phyloP scores from a whole-genome alignment of 1,140 invertebrate genomes.

The Scaptodrosophila lebanonensis region DNA sequence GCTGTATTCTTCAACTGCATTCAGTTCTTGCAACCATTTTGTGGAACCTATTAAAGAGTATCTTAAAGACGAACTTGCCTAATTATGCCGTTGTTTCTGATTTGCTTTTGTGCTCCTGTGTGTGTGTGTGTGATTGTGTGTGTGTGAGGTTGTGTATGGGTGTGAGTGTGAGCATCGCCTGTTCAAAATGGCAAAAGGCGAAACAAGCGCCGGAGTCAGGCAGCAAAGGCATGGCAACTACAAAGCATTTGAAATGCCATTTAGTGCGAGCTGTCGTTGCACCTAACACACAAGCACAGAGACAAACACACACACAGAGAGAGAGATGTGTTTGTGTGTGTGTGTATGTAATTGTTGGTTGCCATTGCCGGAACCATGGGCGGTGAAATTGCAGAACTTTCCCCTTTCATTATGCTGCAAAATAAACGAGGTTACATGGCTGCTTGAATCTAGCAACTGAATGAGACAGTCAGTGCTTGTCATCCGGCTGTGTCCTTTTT shows the following conservation, averaged over 20 bases:
- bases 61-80: too few relatives aligned
- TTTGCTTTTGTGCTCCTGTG: neutral
- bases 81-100: too few relatives aligned
- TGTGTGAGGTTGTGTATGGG: slow-evolving; percentile 7
- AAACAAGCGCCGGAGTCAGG: slow-evolving; percentile 24
- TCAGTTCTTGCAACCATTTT: too few relatives aligned
- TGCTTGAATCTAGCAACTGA: slow-evolving; percentile 43
- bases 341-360: slow-evolving; percentile 14
- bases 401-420: slow-evolving; percentile 44
- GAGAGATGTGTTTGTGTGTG: slow-evolving; percentile 1
- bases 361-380: slow-evolving; percentile 31
- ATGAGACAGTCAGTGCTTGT: slow-evolving; percentile 32
- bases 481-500: neutral
- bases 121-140: slow-evolving; percentile 7
- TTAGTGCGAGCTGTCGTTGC: slow-evolving; percentile 21
- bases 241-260: slow-evolving; percentile 50
- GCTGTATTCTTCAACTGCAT: too few relatives aligned
- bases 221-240: slow-evolving; percentile 37
- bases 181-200: slow-evolving; percentile 37
- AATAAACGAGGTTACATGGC: slow-evolving; percentile 47
- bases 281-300: slow-evolving; percentile 19
- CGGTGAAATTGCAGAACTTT: slow-evolving; percentile 44
- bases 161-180: neutral
- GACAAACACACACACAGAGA: neutral
- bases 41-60: too few relatives aligned